These are phyloP conservation scores for Rotaria socialis DNA, from an alignment of 2,888 invertebrate genomes.

Conservation along the genomic window DNA sequence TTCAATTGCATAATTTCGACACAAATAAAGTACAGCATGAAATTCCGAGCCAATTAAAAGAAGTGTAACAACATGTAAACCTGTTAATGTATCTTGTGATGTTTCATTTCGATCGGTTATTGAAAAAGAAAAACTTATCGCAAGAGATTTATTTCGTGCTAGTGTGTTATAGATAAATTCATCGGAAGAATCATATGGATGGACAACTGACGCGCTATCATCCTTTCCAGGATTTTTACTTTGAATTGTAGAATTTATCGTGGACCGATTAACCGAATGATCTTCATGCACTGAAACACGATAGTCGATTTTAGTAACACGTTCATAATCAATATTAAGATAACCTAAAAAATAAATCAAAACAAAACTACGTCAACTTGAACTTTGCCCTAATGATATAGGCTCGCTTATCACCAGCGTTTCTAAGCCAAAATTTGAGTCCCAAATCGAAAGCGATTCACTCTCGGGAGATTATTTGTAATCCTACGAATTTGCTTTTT, in stretches of 20 bases:
- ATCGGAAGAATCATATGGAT: not conserved
- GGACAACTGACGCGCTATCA: not conserved
- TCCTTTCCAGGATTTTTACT: no score
- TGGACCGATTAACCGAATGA: not conserved
- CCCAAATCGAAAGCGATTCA: no score
- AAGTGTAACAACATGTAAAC: constrained; percentile 27
- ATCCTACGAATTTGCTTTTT: no score
- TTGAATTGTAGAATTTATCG: not conserved
- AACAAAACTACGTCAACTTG: no score
- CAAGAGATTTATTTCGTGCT: not conserved
- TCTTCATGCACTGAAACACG: not conserved
- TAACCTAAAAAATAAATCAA: not conserved
- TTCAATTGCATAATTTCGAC: not conserved
- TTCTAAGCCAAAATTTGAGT: no score
- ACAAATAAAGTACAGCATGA: not conserved
- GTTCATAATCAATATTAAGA: constrained; percentile 24
- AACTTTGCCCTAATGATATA: no score
- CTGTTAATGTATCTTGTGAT: not conserved
- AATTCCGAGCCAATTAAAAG: not conserved
- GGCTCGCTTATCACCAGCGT: no score
- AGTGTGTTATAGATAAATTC: not conserved
- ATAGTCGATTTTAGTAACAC: not conserved
- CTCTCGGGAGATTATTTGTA: no score
- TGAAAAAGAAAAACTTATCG: not conserved
- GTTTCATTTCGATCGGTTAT: not conserved